These are phyloP conservation scores for Odontocerum albicorne DNA, from an alignment of 2,888 invertebrate genomes.

Conservation along the genomic window DNA sequence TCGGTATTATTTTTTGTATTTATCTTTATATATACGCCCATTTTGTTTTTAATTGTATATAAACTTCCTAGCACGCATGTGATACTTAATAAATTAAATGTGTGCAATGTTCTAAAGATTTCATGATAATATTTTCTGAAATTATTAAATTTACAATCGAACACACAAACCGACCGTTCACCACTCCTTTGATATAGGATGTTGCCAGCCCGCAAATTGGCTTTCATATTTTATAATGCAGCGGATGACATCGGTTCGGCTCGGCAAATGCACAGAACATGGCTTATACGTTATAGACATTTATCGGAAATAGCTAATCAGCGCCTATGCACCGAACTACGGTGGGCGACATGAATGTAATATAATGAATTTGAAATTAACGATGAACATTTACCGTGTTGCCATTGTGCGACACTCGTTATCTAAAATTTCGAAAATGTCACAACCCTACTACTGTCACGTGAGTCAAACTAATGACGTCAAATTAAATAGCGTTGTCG, in stretches of 20 bases:
- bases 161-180: not conserved
- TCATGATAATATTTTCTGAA: not conserved
- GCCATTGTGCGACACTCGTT: too few species aligned
- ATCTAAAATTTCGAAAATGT: too few species aligned
- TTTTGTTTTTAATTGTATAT: too few species aligned
- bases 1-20: too few species aligned
- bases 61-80: too few species aligned
- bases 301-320: constrained; percentile 17
- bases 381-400: not conserved
- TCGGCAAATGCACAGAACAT: not conserved
- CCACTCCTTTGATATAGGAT: constrained; percentile 7
- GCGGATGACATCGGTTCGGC: constrained; percentile 23
- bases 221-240: constrained; percentile 32
- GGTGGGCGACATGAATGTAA: not conserved
- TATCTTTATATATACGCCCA: too few species aligned
- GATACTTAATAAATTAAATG: too few species aligned
- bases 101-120: too few species aligned
- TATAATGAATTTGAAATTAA: not conserved
- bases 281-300: not conserved
- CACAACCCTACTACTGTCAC: too few species aligned
- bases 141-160: too few species aligned
- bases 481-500: not conserved
- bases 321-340: constrained; percentile 1
- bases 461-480: not conserved
- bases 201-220: constrained; percentile 32